These are phyloP conservation scores for Gymnoscopelus braueri DNA, from an alignment of 2,797 vertebrate species.

Conservation along the genomic window DNA sequence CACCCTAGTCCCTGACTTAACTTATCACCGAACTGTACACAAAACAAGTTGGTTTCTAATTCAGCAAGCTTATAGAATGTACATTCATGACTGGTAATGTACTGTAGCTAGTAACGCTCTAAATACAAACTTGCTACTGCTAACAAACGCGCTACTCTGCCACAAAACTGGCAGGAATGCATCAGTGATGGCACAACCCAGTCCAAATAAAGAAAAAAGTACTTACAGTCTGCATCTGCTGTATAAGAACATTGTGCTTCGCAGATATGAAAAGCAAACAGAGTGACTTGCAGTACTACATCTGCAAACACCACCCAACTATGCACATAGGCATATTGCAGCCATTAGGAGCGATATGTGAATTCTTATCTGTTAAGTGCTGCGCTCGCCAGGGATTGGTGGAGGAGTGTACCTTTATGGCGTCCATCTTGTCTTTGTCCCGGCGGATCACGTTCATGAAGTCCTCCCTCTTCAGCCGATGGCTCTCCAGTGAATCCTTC, in stretches of 20 bases:
- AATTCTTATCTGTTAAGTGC: constrained; percentile 68
- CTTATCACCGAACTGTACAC: no score
- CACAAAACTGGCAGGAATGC: no score
- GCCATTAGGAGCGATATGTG: constrained; percentile 49
- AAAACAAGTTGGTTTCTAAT: no score
- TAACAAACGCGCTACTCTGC: no score
- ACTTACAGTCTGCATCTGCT: constrained; percentile 1
- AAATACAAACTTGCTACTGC: no score
- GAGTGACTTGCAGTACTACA: constrained; percentile 26
- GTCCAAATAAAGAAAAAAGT: neutral
- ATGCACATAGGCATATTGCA: constrained; percentile 49
- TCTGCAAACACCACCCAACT: constrained; percentile 52
- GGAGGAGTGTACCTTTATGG: constrained; percentile 78
- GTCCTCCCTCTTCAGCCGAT: constrained; percentile 70
- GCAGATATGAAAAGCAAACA: constrained; percentile 51
- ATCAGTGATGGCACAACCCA: neutral
- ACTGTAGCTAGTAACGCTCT: no score
- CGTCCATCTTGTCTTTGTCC: constrained; percentile 77
- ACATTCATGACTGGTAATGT: no score
- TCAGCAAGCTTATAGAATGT: no score
- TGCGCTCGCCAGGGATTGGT: constrained; percentile 21
- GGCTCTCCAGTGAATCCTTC: constrained; percentile 77
- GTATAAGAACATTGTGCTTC: constrained; percentile 33
- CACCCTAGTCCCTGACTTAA: no score
- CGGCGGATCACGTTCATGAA: constrained; percentile 70